Base-by-base conservation (phyloP, 2,797 vertebrate genomes). In the Nasua narica region DNA sequence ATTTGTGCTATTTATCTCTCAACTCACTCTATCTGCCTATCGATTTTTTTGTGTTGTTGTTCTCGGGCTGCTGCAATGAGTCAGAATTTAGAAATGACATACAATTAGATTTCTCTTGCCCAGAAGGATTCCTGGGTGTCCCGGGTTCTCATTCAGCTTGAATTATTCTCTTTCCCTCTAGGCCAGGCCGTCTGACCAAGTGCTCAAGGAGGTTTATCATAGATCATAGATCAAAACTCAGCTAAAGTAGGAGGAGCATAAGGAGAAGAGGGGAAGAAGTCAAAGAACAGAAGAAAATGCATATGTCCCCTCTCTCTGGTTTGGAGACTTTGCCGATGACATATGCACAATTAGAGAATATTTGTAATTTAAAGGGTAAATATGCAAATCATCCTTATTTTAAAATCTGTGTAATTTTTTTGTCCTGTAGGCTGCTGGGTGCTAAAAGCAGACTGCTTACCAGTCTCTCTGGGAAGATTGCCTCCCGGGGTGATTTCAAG, bases 41-140 rank as follows among this genome's bases (percentile, higher is more conserved):
- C 3, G 65, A 87, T 90, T 89, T 90, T 79, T 56, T 88, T 83
- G 29, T 86, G 13, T 37, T 70, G n/a, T 94, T 85, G 70, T 92
- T 95, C 79, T 91, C 29, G 46, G 88, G 25, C 82, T 87, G 27
- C 13, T 56, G 65, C 72, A 95, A 92, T 69, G 48, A 96, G 46
- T 72, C 77, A 95, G 85, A 96, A 96, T 91, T 88, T 95, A 86
- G 77, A 78, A 95, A 95, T 27, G 90, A 83, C 43, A 83, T 15
- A 87, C 85, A 89, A 62, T 94, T 79, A 93, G 78, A 81, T 93
- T n/a, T 82, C 8, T 90, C 54, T 87, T 95, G 37, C 60, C 93
- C 46, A 70, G 60, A 87, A 97, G n/a, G 16, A 72, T 94, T 74
- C 15, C 50, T 79, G 3, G 7, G 37, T 72, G 12, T 90, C 35